These are phyloP conservation scores for Orestias chungarensis DNA, from an alignment of 2,797 vertebrate species.

Conservation along the genomic window DNA sequence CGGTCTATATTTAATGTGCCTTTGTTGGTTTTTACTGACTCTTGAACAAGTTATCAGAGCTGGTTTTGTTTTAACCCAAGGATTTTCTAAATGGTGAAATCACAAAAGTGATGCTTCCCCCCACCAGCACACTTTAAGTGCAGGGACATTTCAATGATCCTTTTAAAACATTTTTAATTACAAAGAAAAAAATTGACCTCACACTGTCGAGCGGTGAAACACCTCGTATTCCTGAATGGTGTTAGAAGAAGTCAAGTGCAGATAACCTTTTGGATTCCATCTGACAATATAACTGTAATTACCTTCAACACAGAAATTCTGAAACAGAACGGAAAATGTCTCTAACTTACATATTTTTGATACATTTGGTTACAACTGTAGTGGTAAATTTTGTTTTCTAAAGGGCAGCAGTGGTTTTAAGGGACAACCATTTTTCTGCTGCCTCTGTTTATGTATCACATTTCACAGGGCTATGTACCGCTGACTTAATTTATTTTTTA, in stretches of 20 bases:
- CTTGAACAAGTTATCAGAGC: conserved; percentile 6
- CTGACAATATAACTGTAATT: background rate
- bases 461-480: too few species aligned
- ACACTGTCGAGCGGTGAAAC: background rate
- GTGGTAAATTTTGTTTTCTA: too few species aligned
- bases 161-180: conserved; percentile 6
- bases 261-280: conserved; percentile 8
- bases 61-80: conserved; percentile 3
- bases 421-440: too few species aligned
- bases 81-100: background rate
- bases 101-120: conserved; percentile 1
- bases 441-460: too few species aligned
- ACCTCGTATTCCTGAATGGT: background rate
- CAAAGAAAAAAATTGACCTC: background rate
- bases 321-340: too few species aligned
- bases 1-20: background rate
- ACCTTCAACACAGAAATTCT: background rate
- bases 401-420: too few species aligned
- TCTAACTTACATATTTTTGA: too few species aligned
- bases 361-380: too few species aligned
- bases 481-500: too few species aligned
- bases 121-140: conserved; percentile 3
- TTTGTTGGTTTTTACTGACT: background rate
- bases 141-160: background rate
- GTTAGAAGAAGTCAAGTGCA: background rate